Conservation (phyloP, 2,888 invertebrate genomes). For the Rambutsinella grinnellia region DNA sequence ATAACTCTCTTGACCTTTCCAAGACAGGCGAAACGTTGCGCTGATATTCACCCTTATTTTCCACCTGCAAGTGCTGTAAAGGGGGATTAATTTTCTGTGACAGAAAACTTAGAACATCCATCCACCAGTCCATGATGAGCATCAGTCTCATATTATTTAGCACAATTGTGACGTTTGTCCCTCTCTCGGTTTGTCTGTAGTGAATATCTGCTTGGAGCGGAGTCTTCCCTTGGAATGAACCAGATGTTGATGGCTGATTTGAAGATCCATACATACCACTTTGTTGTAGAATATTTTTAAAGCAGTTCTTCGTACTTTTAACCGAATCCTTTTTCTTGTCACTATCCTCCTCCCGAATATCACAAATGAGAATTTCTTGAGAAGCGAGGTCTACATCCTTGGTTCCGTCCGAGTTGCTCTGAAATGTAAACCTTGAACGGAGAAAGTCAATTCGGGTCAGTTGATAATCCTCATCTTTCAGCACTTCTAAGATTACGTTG, state of each 20-base stretch:
- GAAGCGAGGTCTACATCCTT: slow-evolving; percentile 95
- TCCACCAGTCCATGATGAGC: slow-evolving; percentile 95
- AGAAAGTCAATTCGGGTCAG: slow-evolving; percentile 93
- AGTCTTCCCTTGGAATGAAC: slow-evolving; percentile 35
- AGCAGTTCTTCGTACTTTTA: slow-evolving; percentile 68
- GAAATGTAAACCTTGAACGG: slow-evolving; percentile 86
- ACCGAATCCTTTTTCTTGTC: slow-evolving; percentile 76
- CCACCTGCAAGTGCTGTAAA: slow-evolving; percentile 34
- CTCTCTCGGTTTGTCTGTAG: slow-evolving; percentile 67
- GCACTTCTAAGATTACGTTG: slow-evolving; percentile 84
- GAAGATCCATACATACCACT: slow-evolving; percentile 45
- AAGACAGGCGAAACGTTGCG: slow-evolving; percentile 55
- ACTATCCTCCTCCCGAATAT: slow-evolving; percentile 71
- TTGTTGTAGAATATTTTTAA: slow-evolving; percentile 88
- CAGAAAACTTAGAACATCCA: slow-evolving; percentile 85
- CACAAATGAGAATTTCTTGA: slow-evolving; percentile 86
- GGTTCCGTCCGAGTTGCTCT: slow-evolving; percentile 87
- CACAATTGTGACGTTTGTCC: slow-evolving; percentile 83
- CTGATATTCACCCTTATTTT: not conserved
- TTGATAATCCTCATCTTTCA: slow-evolving; percentile 69
- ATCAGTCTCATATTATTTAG: slow-evolving; percentile 95
- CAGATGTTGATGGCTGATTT: not conserved
- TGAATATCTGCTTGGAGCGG: slow-evolving; percentile 72
- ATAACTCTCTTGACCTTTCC: slow-evolving; percentile 52
- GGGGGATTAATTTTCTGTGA: slow-evolving; percentile 55